Percentiles rank a stretch among this genome's conserved stretches.
Conservation (phyloP, 2,113 vertebrate genomes). For the Australoheros scitulus region DNA sequence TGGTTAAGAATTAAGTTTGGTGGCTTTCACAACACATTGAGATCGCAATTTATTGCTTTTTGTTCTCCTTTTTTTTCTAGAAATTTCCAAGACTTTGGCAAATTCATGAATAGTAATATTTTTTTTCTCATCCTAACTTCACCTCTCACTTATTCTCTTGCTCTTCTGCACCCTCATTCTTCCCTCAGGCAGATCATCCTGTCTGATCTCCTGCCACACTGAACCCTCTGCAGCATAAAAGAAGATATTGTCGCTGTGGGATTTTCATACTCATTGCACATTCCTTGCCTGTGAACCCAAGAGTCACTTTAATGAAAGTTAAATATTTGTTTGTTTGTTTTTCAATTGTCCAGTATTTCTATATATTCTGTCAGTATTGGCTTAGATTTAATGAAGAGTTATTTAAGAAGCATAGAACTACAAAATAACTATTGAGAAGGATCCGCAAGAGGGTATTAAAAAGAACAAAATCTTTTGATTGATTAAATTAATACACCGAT, state of each 20-base stretch:
- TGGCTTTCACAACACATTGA: constrained; percentile 20
- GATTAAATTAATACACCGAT: not conserved
- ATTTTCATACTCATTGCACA: constrained; percentile 51
- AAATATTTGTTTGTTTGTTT: not conserved
- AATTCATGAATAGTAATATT: constrained; percentile 38
- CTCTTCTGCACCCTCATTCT: constrained; percentile 18
- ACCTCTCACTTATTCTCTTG: constrained; percentile 31
- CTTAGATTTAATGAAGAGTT: not conserved
- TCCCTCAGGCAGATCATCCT: constrained; percentile 33
- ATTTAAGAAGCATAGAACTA: not conserved
- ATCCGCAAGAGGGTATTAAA: not conserved
- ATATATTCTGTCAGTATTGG: not conserved
- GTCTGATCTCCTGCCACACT: constrained; percentile 56
- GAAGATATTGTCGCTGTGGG: constrained; percentile 52
- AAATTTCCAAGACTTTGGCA: not conserved
- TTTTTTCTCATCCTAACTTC: constrained; percentile 19
- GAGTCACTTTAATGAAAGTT: constrained; percentile 36
- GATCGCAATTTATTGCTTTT: not conserved
- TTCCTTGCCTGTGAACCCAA: constrained; percentile 31
- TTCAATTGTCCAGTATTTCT: not conserved
- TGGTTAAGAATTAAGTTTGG: constrained; percentile 20
- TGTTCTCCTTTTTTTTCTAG: not conserved
- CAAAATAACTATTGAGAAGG: not conserved
- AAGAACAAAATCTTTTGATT: not conserved
- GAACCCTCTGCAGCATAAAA: constrained; percentile 45